Base-by-base conservation (phyloP, 2,888 invertebrate species). In the Eurois occulta region DNA sequence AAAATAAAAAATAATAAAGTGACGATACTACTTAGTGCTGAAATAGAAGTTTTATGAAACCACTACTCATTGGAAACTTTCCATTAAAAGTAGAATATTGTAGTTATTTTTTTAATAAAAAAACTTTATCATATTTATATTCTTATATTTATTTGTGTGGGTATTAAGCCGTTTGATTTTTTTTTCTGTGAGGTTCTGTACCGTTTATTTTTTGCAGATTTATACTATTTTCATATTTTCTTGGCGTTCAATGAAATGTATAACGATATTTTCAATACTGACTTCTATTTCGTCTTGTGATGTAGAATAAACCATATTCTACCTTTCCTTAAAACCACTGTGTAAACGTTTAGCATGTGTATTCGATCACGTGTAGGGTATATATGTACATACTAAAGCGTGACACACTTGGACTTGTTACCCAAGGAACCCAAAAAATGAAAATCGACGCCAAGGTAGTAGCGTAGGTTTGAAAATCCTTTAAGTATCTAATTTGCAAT, bases 401-500 rank as follows among this genome's bases (percentile, higher is more conserved):
- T 24, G 32, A 11, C 18, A 11, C 35, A 66, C 18, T 60, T 60
- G 62, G 46, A 67, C 21, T 10, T 43, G 16, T 16, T 41, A 8
- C 18, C 64, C 16, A 62, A 55, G 74, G 82, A 76, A 80, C 80
- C 72, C 73, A 70, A 77, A 80, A 83, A 62, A 41, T 21, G 76
- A 32, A 41, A 67, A 73, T 72, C 62, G 41, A 64, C 38, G 38
- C 69, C 35, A 35, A 60, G 5, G 43, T 21, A 58, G 38, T 68
- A 64, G 81, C 83, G 90, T 90, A 90, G 90, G 89, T 87, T 89
- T 75, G 86, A 79, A 92, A 93, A 95, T 95, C 94, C 92, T 93
- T 92, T 93, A 94, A 96, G 94, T 94, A 94, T 89, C 94, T 94
- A 94, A 95, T 95, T 96, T 94, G 91, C 87, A 88, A 91, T 90